Base-by-base conservation (phyloP, 2,113 vertebrate genomes). In the Tautogolabrus adspersus region DNA sequence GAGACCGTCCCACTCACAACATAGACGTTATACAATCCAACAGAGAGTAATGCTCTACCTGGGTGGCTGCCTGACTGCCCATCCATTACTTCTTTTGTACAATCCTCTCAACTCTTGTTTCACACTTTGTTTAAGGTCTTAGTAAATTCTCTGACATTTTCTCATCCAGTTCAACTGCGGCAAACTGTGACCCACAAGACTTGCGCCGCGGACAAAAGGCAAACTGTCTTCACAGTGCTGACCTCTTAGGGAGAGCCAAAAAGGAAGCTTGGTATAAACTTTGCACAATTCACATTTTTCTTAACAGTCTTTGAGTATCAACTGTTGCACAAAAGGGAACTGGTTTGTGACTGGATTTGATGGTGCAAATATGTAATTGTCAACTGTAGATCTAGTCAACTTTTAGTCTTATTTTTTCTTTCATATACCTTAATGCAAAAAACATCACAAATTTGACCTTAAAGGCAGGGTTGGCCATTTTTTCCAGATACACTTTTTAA, bases 21-120 rank as follows among this genome's bases (percentile, higher is more conserved):
- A 71, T 64, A 82, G 63, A 77, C n/a, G 10, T 85, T 79, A 80
- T 60, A 72, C 65, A 90, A 87, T 64, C 69, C 67, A 79, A 10
- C 68, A 73, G 66, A 84, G 71, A 66, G 47, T 63, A 19, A 47
- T 72, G 46, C 54, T 61, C 38, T 73, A 72, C 66, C 81, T 66
- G 75, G 62, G 66, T 42, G 40, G 30, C 51, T 72, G 72, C 74
- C 30, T 72, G 26, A 72, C 82, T 86, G 37, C 47, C 52, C 63
- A 37, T 70, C 70, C 38, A 65, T 82, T 84, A 57, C 52, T 38
- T 15, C 49, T 23, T 79, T 56, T 68, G 40, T 58, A 62, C 46
- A 61, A 57, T 49, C n/a, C 54, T 71, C 69, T 44, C 0, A 0
- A 42, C 58, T 72, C 54, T 7, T 44, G 40, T 54, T 52, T 62